phyloP scores from a whole-genome alignment of 92 coral and sea anemone species.

The Montipora capitata region DNA sequence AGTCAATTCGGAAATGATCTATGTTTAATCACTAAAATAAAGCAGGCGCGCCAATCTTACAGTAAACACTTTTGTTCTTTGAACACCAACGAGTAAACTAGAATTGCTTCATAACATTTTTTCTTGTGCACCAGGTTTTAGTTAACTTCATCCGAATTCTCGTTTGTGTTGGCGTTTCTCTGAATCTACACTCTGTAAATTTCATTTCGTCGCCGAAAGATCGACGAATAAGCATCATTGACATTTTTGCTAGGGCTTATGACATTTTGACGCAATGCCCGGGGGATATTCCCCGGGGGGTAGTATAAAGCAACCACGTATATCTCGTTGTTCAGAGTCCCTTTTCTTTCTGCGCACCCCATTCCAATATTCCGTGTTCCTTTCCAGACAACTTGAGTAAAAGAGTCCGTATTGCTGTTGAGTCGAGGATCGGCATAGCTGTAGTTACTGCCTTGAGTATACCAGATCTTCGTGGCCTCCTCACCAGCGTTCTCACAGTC shows the following conservation, averaged over 20 bases:
- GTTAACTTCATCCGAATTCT: too few relatives aligned
- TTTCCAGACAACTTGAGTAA: slow-evolving; percentile 96
- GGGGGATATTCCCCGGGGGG: slow-evolving; percentile 93
- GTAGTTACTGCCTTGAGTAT: slow-evolving; percentile 88
- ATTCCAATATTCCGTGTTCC: slow-evolving; percentile 92
- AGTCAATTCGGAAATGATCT: too few relatives aligned
- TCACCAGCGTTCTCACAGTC: slow-evolving; percentile 97
- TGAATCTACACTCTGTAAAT: slow-evolving; percentile 4
- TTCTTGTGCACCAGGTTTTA: too few relatives aligned
- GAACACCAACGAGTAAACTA: too few relatives aligned
- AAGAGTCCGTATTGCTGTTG: slow-evolving; percentile 93
- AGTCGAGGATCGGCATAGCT: slow-evolving; percentile 95
- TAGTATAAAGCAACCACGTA: slow-evolving; percentile 92
- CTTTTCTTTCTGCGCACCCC: slow-evolving; percentile 98
- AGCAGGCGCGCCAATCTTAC: too few relatives aligned
- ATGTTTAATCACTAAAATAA: too few relatives aligned
- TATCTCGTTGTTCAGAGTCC: slow-evolving; percentile 93
- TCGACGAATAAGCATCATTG: slow-evolving; percentile 92
- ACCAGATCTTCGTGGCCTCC: slow-evolving; percentile 97
- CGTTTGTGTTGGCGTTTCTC: not conserved
- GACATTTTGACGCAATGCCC: slow-evolving; percentile 89
- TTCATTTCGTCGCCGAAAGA: slow-evolving; percentile 77
- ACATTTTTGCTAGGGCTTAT: slow-evolving; percentile 77
- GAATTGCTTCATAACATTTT: too few relatives aligned
- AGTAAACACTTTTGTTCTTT: too few relatives aligned